Percentiles rank a stretch among this genome's conserved stretches.
These are phyloP conservation scores for Nematolebias whitei DNA, from an alignment of 2,113 vertebrate species.

Conservation along the genomic window DNA sequence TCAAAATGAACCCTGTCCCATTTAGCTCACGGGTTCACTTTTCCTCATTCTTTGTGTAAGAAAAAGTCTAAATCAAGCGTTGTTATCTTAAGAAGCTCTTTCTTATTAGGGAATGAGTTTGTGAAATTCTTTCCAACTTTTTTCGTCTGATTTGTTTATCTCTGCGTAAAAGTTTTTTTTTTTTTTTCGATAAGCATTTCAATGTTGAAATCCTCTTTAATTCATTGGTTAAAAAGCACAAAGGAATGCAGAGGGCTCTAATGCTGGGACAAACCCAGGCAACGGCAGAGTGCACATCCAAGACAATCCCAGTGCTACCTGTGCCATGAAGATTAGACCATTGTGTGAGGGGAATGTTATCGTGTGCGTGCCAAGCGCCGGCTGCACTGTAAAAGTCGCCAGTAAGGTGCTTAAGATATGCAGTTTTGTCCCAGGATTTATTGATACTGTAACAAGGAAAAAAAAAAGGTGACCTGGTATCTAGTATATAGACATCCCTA, in stretches of 20 bases:
- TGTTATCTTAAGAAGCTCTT: slow-evolving; percentile 78
- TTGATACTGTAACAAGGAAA: slow-evolving; percentile 70
- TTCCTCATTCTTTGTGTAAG: slow-evolving; percentile 69
- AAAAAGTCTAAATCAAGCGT: slow-evolving; percentile 78
- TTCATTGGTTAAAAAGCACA: slow-evolving; percentile 82
- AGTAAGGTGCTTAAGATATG: slow-evolving; percentile 81
- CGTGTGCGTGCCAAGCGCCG: slow-evolving; percentile 73
- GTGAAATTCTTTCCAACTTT: slow-evolving; percentile 79
- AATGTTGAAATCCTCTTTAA: slow-evolving; percentile 81
- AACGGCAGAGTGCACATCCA: slow-evolving; percentile 78
- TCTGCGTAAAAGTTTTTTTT: slow-evolving; percentile 56
- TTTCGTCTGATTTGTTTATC: slow-evolving; percentile 81
- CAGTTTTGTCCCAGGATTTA: slow-evolving; percentile 78
- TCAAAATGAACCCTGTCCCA: slow-evolving; percentile 68
- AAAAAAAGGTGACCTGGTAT: slow-evolving; percentile 76
- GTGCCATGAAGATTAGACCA: slow-evolving; percentile 83
- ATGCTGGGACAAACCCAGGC: slow-evolving; percentile 77
- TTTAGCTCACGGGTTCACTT: slow-evolving; percentile 77
- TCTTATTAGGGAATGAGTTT: slow-evolving; percentile 77
- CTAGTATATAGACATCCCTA: slow-evolving; percentile 64
- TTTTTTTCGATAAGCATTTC: slow-evolving; percentile 71
- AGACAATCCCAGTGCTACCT: slow-evolving; percentile 83
- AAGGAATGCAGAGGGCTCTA: slow-evolving; percentile 78
- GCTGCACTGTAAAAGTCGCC: slow-evolving; percentile 76
- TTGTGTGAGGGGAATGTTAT: slow-evolving; percentile 80